Evolutionary conservation across 2,797 vertebrate genomes (phyloP), one percentile per base, ranked within the genome.

Genomic region (Taeniopygia guttata): DNA sequence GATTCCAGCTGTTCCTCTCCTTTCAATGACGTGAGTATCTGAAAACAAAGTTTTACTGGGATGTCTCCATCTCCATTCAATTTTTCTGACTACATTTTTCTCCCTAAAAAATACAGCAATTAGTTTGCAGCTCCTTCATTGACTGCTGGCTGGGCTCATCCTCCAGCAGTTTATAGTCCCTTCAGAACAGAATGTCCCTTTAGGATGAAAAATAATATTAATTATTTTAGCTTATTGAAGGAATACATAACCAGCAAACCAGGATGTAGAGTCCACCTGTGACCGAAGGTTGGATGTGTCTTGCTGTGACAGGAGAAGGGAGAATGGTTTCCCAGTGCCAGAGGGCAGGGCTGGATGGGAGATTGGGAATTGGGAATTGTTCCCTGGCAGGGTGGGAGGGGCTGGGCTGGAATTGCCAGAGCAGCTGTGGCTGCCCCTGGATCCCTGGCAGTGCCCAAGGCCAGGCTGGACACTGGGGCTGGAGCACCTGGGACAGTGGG

Each of bases 401-500:
- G 3, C 69, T 55, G 62, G 42, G 16, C 40, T 14, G 20, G 48
- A 12, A 6, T 69, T 6, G 7, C 30, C 77, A 75, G 70, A 62
- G 49, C 1, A 63, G 32, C 48, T 68, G 27, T 25, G 70, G 36
- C 46, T 88, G 69, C 30, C 17, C 25, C 54, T 66, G 70, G 81
- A 63, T 11, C 63, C 63, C 63, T 82, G 63, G 23, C 0, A 69
- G 14, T 38, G 43, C 0, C 49, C 78, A 29, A 69, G 43, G 49
- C 27, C 55, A 38, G 55, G 16, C 0, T 68, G 86, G 42, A 62
- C 19, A 52, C 1, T 0, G 0, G 42, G 26, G 18, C 8, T 89
- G 1, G 63, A 62, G 27, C 42, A 1, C 32, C 49, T 55, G 78
- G 30, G 6, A 5, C 3, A 10, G 36, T 43, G n/a, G 40, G 0